Conservation (phyloP, 2,113 vertebrate species). For the Agapornis roseicollis region DNA sequence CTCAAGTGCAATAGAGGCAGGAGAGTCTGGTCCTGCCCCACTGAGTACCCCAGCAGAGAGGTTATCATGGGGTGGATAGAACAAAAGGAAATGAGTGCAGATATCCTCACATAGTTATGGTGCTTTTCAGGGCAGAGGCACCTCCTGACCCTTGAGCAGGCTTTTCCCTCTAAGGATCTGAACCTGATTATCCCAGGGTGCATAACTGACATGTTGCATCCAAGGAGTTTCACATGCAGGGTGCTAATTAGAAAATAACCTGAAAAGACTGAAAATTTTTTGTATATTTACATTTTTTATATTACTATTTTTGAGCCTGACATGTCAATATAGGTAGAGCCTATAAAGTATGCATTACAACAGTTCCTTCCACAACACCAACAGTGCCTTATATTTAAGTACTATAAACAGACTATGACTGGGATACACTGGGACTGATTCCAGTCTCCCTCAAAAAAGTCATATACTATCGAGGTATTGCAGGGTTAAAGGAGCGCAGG, state of each 20-base stretch:
- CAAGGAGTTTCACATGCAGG: background rate
- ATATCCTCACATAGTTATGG: background rate
- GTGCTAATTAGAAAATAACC: background rate
- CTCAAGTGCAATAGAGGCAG: background rate
- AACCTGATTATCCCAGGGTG: background rate
- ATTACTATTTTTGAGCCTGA: background rate
- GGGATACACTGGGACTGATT: background rate
- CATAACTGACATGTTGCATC: background rate
- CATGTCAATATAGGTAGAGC: background rate
- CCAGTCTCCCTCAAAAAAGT: background rate
- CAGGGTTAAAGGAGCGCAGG: background rate
- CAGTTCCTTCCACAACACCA: background rate
- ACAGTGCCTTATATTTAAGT: background rate
- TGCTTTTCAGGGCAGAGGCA: background rate
- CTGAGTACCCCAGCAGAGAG: rapidly evolving
- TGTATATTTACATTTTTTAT: background rate
- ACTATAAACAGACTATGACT: background rate
- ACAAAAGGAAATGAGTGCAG: rapidly evolving
- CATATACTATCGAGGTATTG: background rate
- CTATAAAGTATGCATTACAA: background rate
- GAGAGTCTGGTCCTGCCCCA: background rate
- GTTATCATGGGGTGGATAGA: background rate
- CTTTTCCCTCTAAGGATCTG: background rate
- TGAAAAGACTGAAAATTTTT: background rate
- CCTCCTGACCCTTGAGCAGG: background rate